Evolutionary conservation across 2,113 vertebrate species (phyloP).

Genomic region (Microtus ochrogaster): DNA sequence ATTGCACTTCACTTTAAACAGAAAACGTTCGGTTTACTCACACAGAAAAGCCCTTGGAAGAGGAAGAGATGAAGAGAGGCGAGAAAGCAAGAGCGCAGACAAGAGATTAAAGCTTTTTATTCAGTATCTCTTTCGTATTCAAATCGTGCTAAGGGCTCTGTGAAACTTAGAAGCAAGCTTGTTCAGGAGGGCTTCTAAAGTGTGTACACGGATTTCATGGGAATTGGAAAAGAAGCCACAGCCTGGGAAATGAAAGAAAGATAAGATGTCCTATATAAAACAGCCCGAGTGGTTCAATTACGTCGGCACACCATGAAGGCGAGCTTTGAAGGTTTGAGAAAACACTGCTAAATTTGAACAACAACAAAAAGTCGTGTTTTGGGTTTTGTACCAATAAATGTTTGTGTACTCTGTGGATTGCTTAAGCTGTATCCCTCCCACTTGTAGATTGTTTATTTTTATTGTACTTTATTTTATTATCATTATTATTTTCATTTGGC

Average conservation of each 20-base stretch:
- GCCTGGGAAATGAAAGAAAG: conserved; percentile 91
- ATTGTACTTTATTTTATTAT: conserved; percentile 42
- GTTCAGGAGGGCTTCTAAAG: conserved; percentile 92
- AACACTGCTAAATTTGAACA: conserved; percentile 89
- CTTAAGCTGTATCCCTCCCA: conserved; percentile 77
- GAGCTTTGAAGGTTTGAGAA: conserved; percentile 91
- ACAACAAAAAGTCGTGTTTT: conserved; percentile 83
- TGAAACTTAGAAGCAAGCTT: conserved; percentile 92
- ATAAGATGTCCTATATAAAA: conserved; percentile 92
- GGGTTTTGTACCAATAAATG: conserved; percentile 87
- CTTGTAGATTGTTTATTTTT: conserved; percentile 80
- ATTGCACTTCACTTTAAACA: conserved; percentile 88
- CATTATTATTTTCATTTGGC: conserved; percentile 54
- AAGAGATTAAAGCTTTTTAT: conserved; percentile 94
- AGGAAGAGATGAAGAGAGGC: conserved; percentile 88
- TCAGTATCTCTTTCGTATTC: conserved; percentile 94
- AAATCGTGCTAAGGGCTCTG: conserved; percentile 91
- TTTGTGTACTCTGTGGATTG: conserved; percentile 85
- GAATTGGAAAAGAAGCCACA: conserved; percentile 90
- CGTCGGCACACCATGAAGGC: conserved; percentile 90
- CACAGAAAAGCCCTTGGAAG: conserved; percentile 90
- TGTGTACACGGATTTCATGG: conserved; percentile 93
- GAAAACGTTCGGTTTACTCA: conserved; percentile 90
- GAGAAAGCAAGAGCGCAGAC: conserved; percentile 88
- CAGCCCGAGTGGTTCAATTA: conserved; percentile 91